Conservation (phyloP, 2,113 vertebrate species). For the Toxotes chatareus region DNA sequence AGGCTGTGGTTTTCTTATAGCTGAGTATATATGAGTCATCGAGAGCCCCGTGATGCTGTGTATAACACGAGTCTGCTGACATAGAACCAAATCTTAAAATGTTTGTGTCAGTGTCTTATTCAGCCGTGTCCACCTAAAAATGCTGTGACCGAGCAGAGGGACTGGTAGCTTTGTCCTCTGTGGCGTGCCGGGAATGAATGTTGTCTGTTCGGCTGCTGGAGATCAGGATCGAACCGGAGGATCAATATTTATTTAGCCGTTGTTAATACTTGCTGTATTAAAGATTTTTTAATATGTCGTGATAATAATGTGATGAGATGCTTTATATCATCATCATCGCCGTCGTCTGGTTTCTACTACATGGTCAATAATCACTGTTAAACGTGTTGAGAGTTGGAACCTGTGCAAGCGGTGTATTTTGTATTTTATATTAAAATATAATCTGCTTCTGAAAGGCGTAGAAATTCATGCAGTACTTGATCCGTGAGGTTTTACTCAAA, state of each 20-base stretch:
- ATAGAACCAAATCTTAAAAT: neutral
- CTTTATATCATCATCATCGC: neutral
- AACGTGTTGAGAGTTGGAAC: neutral
- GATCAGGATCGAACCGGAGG: neutral
- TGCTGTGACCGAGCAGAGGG: neutral
- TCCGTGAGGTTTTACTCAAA: neutral
- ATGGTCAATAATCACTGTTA: neutral
- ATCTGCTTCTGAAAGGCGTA: neutral
- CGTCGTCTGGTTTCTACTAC: neutral
- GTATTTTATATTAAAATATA: too few species aligned
- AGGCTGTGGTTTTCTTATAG: neutral
- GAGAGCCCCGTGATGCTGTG: neutral
- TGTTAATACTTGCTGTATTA: neutral
- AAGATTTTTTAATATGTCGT: neutral
- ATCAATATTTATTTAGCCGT: neutral
- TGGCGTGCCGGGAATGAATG: neutral
- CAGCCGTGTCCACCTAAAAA: neutral
- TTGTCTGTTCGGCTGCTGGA: neutral
- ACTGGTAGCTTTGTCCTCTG: neutral
- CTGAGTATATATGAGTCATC: neutral
- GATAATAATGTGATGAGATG: neutral
- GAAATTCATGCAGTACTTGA: neutral
- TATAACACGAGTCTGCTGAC: neutral
- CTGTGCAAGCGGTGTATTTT: too few species aligned
- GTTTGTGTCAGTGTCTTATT: neutral